A percentile compares a stretch with the other conserved stretches of the same genome.
Evolutionary conservation across 2,888 invertebrate species (phyloP).

Genomic region (Antheraea assamensis): DNA sequence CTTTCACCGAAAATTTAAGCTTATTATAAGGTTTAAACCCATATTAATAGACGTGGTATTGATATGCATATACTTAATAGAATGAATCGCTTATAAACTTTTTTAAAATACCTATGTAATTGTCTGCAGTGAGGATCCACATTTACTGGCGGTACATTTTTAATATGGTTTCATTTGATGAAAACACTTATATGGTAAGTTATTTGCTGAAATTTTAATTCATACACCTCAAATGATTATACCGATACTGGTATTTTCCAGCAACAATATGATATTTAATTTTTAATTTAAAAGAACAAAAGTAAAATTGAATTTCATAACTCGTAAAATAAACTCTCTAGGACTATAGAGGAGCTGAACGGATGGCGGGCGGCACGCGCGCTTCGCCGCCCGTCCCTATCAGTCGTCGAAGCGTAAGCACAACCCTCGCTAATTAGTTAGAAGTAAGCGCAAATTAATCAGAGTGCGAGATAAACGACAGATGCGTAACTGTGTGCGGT

Average conservation of each 20-base stretch:
- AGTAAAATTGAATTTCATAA: not conserved
- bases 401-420: conserved; percentile 11
- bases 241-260: not conserved
- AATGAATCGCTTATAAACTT: not conserved
- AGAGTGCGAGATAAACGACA: conserved; percentile 62
- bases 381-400: conserved; percentile 23
- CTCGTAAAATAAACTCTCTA: not conserved
- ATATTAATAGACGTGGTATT: not conserved
- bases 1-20: not conserved
- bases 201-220: not conserved
- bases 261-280: too few species aligned
- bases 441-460: conserved; percentile 70
- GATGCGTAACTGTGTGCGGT: not conserved
- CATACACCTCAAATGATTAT: not conserved
- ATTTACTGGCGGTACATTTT: too few species aligned
- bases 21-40: not conserved
- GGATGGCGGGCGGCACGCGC: conserved; percentile 23
- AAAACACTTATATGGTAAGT: not conserved
- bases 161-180: not conserved
- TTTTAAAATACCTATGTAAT: not conserved
- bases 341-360: not conserved
- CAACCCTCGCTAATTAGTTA: conserved; percentile 31
- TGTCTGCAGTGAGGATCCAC: not conserved
- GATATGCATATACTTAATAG: not conserved
- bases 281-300: not conserved